A percentile compares a stretch with the other conserved stretches of the same genome.
phyloP scores from a whole-genome alignment of 1,140 invertebrate genomes.

The Ooceraea biroi region DNA sequence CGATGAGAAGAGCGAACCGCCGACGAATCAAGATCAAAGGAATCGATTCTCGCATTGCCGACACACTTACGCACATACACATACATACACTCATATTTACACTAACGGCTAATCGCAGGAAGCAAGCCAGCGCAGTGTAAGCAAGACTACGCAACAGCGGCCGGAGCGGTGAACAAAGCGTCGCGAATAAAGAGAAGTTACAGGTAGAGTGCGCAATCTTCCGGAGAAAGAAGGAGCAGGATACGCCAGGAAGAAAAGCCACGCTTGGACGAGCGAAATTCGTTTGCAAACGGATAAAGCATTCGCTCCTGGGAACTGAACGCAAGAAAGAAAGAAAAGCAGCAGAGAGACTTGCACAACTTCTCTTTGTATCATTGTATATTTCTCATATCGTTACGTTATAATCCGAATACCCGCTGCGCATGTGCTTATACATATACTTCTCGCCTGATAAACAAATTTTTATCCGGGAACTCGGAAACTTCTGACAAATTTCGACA shows the following conservation, averaged over 20 bases:
- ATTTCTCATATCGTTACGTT: no score
- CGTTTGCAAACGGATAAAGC: neutral
- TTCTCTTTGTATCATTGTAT: no score
- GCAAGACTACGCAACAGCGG: slow-evolving; percentile 29
- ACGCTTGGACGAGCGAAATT: slow-evolving; percentile 45
- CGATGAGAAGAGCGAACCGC: neutral
- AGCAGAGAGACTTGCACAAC: no score
- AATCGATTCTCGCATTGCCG: slow-evolving; percentile 28
- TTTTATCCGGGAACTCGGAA: no score
- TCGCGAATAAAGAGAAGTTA: neutral
- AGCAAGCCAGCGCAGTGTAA: slow-evolving; percentile 37
- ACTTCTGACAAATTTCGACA: no score
- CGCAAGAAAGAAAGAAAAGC: no score
- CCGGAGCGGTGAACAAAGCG: slow-evolving; percentile 30
- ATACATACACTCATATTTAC: no score
- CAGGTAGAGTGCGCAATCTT: slow-evolving; percentile 4
- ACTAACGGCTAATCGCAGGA: slow-evolving; percentile 4
- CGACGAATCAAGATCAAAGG: neutral
- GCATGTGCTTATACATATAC: no score
- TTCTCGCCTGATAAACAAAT: no score
- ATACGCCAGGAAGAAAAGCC: slow-evolving; percentile 12
- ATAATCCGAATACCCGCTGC: no score
- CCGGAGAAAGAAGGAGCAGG: slow-evolving; percentile 10
- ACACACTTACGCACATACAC: neutral
- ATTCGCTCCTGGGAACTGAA: neutral